phyloP scores from a whole-genome alignment of 2,797 vertebrate genomes.

The Gobionotothen gibberifrons region DNA sequence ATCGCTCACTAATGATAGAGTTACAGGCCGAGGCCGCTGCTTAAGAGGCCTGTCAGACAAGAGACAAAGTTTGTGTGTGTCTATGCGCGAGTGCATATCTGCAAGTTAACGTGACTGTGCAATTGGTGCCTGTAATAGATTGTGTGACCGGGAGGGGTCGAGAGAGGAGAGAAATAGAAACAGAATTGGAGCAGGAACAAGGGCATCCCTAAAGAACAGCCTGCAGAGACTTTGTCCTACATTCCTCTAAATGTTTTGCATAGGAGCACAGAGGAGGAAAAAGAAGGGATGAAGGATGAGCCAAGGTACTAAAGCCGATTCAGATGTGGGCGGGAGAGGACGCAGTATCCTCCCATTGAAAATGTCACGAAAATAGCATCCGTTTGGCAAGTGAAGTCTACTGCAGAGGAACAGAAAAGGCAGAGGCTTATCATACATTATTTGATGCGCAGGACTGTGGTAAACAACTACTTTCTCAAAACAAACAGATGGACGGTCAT shows the following conservation, averaged over 20 bases:
- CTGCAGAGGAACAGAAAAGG: conserved; percentile 57
- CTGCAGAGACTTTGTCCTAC: conserved; percentile 81
- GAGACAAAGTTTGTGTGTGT: conserved; percentile 13
- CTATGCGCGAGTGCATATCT: conserved; percentile 10
- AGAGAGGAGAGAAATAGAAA: conserved; percentile 66
- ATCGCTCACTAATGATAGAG: conserved; percentile 67
- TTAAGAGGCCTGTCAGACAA: conserved; percentile 43
- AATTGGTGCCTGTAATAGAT: conserved; percentile 37
- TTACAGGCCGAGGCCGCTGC: conserved; percentile 51
- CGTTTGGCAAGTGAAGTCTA: conserved; percentile 62
- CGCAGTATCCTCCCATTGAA: conserved; percentile 68
- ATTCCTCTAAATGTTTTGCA: conserved; percentile 77
- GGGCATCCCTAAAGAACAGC: conserved; percentile 81
- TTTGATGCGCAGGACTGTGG: conserved; percentile 28
- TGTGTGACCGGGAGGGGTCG: conserved; percentile 51
- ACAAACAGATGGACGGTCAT: conserved; percentile 49
- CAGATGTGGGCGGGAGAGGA: conserved; percentile 64
- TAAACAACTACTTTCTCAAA: conserved; percentile 52
- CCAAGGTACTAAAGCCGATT: conserved; percentile 73
- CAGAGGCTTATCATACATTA: conserved; percentile 34
- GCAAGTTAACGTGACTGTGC: conserved; percentile 61
- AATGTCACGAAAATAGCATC: conserved; percentile 72
- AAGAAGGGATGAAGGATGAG: conserved; percentile 66
- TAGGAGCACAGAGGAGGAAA: conserved; percentile 64
- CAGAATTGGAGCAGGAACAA: conserved; percentile 82